Evolutionary conservation across 2,113 vertebrate genomes (phyloP).

Genomic region (Agapornis roseicollis): DNA sequence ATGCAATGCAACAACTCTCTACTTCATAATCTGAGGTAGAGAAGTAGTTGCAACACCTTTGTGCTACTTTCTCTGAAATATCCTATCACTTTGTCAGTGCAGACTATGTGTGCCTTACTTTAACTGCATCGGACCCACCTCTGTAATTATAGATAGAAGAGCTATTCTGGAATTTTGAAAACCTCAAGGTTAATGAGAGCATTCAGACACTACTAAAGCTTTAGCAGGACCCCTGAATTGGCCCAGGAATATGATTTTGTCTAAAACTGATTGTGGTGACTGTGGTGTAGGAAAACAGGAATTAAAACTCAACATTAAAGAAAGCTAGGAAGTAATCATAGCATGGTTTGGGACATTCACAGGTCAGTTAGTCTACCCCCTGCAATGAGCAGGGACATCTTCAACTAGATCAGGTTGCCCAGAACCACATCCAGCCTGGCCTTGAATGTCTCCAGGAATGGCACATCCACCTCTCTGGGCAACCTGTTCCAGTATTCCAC

Average conservation of each 20-base stretch:
- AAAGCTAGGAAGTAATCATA: background rate
- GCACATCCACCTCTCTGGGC: background rate
- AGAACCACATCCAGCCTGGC: background rate
- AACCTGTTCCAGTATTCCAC: background rate
- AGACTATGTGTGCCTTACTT: background rate
- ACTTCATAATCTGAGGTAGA: background rate
- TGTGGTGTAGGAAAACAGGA: background rate
- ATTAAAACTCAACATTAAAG: background rate
- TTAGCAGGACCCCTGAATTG: background rate
- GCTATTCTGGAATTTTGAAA: background rate
- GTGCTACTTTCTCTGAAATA: background rate
- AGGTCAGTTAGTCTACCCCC: background rate
- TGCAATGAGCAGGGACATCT: background rate
- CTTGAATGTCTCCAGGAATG: background rate
- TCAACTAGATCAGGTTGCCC: background rate
- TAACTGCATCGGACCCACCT: background rate
- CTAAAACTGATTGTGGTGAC: background rate
- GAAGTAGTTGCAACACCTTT: background rate
- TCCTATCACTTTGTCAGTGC: background rate
- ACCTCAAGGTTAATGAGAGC: background rate
- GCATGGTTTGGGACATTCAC: background rate
- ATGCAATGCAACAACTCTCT: background rate
- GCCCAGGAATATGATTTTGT: background rate
- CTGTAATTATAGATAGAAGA: background rate
- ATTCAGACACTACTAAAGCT: background rate